Percentiles rank a stretch among this genome's conserved stretches.
phyloP scores from a whole-genome alignment of 2,797 vertebrate genomes.

The Onychomys leucogaster region DNA sequence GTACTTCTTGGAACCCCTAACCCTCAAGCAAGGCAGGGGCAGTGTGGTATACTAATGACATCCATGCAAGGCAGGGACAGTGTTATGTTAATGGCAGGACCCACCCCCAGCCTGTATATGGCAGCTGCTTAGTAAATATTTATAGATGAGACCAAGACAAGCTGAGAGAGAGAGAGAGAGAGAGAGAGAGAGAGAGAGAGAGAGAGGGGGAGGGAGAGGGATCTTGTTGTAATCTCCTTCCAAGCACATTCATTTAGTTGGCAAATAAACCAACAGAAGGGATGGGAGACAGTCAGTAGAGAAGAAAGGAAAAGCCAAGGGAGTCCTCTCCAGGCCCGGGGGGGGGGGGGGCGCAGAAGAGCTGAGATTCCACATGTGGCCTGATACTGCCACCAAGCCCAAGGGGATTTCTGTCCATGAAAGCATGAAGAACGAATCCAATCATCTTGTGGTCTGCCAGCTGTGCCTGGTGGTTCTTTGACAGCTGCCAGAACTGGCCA shows the following conservation, averaged over 20 bases:
- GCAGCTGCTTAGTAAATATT: conserved; percentile 11
- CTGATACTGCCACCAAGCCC: conserved; percentile 19
- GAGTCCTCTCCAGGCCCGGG: neutral
- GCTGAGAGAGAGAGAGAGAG: neutral
- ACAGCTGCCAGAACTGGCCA: conserved; percentile 46
- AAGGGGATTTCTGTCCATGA: neutral
- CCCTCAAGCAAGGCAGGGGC: neutral
- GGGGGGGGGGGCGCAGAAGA: neutral
- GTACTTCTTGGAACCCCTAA: neutral
- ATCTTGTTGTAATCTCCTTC: neutral
- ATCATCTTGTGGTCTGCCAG: conserved; percentile 36
- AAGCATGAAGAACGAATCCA: conserved; percentile 51
- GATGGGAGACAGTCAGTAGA: neutral
- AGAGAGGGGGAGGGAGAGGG: neutral
- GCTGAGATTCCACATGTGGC: conserved; percentile 57
- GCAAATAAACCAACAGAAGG: conserved; percentile 47
- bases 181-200: neutral
- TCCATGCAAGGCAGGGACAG: accelerated
- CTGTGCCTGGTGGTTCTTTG: conserved; percentile 69
- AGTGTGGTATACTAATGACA: neutral
- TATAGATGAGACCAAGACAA: conserved; percentile 16
- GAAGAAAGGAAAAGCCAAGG: neutral
- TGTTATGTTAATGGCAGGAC: neutral
- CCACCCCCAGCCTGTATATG: neutral
- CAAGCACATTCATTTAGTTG: conserved; percentile 53